phyloP scores from a whole-genome alignment of 2,888 invertebrate genomes.

The Fabriciana adippe region DNA sequence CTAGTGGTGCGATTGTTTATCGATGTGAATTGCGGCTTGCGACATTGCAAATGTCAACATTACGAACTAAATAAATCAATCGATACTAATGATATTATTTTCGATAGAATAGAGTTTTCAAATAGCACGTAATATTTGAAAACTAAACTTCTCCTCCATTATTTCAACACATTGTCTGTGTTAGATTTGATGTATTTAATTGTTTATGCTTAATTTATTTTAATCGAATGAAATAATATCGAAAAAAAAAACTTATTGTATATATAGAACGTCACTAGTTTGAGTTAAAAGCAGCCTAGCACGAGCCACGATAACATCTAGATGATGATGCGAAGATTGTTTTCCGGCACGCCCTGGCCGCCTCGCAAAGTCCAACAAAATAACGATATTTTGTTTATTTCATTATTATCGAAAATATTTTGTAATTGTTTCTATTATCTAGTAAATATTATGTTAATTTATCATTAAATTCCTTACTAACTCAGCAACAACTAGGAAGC shows the following conservation, averaged over 20 bases:
- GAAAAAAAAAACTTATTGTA: conserved; percentile 18
- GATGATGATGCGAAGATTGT: conserved; percentile 79
- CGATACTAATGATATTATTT: no score
- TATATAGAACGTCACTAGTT: conserved; percentile 58
- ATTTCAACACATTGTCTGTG: no score
- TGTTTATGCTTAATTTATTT: background rate
- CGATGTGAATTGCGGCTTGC: conserved; percentile 2
- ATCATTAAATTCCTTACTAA: no score
- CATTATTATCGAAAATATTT: conserved; percentile 17
- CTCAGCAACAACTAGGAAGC: no score
- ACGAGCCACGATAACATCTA: conserved; percentile 76
- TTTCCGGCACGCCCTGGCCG: conserved; percentile 65
- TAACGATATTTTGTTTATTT: conserved; percentile 29
- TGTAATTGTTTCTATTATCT: background rate
- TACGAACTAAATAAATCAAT: background rate
- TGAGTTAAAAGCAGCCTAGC: conserved; percentile 70
- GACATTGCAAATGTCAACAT: conserved; percentile 4
- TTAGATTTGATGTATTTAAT: no score
- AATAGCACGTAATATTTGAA: no score
- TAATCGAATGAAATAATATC: background rate
- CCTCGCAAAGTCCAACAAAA: conserved; percentile 26
- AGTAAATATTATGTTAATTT: background rate
- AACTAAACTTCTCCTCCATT: no score
- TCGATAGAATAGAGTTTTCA: no score
- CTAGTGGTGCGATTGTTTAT: conserved; percentile 24